These are phyloP conservation scores for Sebastes hubbsi DNA, from an alignment of 2,797 vertebrate species.

Conservation along the genomic window DNA sequence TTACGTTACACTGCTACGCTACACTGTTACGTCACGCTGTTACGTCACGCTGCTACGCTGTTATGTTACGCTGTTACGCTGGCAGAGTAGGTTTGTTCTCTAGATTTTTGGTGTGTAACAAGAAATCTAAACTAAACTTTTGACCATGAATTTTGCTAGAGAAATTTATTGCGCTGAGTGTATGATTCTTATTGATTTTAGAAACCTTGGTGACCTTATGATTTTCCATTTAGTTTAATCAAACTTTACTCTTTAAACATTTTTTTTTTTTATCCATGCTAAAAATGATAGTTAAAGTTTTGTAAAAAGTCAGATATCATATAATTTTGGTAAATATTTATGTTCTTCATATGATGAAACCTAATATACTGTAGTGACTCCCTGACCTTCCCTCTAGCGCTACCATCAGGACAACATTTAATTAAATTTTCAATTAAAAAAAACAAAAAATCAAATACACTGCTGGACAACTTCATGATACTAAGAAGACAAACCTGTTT, in stretches of 20 bases:
- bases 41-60: fast-evolving
- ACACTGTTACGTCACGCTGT: fast-evolving
- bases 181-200: no score
- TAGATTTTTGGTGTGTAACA: no score
- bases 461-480: background rate
- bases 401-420: no score
- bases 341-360: no score
- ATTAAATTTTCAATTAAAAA: no score
- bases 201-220: background rate
- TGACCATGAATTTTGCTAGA: background rate
- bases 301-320: no score
- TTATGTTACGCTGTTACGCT: no score
- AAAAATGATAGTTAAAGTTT: no score
- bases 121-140: background rate
- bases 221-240: background rate
- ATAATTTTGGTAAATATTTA: no score
- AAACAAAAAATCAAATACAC: no score
- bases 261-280: background rate
- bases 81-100: no score
- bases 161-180: no score
- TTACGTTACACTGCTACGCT: fast-evolving
- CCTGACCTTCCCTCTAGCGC: background rate
- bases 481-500: background rate
- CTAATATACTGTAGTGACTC: background rate
- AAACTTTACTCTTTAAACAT: background rate